Percentiles rank a stretch among this genome's conserved stretches.
Conservation (phyloP, 1,140 invertebrate species). For the Pogonognathellus flavescens region DNA sequence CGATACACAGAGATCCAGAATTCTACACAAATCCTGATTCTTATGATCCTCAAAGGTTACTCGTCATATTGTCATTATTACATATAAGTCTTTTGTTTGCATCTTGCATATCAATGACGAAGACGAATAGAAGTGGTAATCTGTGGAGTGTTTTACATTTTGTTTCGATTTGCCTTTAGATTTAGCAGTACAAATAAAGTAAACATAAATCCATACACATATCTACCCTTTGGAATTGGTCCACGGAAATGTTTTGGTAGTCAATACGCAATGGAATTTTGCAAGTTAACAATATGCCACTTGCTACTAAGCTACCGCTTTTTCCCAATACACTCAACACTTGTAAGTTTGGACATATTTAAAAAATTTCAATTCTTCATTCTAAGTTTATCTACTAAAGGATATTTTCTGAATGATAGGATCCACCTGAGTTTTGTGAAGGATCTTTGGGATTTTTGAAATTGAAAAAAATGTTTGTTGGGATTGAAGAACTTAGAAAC, state of each 20-base stretch:
- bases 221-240: conserved; percentile 11
- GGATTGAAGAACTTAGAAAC: conserved; percentile 58
- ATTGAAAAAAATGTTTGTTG: neutral
- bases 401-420: neutral
- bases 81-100: too few species aligned
- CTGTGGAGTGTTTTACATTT: too few species aligned
- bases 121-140: too few species aligned
- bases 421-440: conserved; percentile 24
- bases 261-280: neutral
- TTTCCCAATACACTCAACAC: conserved; percentile 8
- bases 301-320: conserved; percentile 15
- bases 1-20: conserved; percentile 28
- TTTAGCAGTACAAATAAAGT: neutral
- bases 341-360: neutral
- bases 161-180: neutral
- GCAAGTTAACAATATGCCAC: conserved; percentile 6
- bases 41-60: conserved; percentile 11
- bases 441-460: conserved; percentile 20
- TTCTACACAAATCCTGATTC: conserved; percentile 1
- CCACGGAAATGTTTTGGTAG: conserved; percentile 11
- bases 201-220: conserved; percentile 6
- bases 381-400: neutral
- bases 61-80: neutral
- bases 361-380: neutral
- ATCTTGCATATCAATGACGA: too few species aligned